These are phyloP conservation scores for Acromyrmex heyeri DNA, from an alignment of 1,140 invertebrate genomes.

Conservation along the genomic window DNA sequence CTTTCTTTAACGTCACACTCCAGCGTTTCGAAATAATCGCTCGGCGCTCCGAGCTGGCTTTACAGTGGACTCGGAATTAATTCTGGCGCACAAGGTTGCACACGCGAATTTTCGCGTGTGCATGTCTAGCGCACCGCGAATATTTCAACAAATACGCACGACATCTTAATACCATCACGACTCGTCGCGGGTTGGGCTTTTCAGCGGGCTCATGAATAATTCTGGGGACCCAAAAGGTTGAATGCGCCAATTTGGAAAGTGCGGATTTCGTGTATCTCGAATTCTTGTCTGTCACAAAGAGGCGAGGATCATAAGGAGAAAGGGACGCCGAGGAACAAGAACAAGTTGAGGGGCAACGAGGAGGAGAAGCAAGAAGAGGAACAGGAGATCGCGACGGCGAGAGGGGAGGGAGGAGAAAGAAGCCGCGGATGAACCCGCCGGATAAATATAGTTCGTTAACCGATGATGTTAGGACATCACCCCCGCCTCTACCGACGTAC, in stretches of 20 bases:
- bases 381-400: constrained; percentile 18
- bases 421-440: constrained; percentile 66
- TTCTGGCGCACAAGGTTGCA: constrained; percentile 61
- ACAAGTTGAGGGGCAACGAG: constrained; percentile 53
- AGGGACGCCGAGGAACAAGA: constrained; percentile 62
- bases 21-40: constrained; percentile 58
- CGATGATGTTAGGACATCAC: constrained; percentile 79
- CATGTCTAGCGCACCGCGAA: constrained; percentile 59
- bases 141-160: constrained; percentile 62
- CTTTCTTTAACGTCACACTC: constrained; percentile 55
- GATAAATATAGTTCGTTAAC: constrained; percentile 84
- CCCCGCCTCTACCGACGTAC: constrained; percentile 70
- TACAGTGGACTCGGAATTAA: constrained; percentile 56
- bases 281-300: constrained; percentile 62
- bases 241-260: constrained; percentile 65
- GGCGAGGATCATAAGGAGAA: constrained; percentile 34
- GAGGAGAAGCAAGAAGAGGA: constrained; percentile 50
- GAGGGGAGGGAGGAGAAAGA: constrained; percentile 57
- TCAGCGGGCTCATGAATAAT: constrained; percentile 61
- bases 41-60: constrained; percentile 45
- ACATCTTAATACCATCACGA: constrained; percentile 62
- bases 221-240: constrained; percentile 57
- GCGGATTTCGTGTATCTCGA: constrained; percentile 62
- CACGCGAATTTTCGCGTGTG: constrained; percentile 51
- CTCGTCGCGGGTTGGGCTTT: constrained; percentile 60